Evolutionary conservation across 2,888 invertebrate species (phyloP), one percentile per base, ranked within the genome.

Genomic region (Proisotoma minuta): DNA sequence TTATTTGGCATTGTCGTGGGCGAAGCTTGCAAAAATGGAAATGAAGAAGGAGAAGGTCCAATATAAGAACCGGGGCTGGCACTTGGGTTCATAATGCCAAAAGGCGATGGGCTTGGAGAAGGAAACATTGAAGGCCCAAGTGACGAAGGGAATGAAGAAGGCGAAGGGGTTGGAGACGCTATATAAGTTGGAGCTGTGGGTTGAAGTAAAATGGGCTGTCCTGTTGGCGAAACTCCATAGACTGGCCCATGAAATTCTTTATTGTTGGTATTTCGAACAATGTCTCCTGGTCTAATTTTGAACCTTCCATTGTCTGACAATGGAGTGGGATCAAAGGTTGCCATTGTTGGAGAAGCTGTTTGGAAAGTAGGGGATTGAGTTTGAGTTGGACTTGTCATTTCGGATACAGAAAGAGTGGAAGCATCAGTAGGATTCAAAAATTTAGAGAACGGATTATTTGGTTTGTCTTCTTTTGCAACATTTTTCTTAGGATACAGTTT

Each of bases 231-330:
- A 20, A 69, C 50, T 22, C 66, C 69, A 18, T 65, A 50, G 15
- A 61, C 39, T 15, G 40, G 51, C 39, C 48, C 34, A 48, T 51
- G 57, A 56, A 8, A 26, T 18, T 22, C 51, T 22, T 27, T 48
- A 49, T 52, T 65, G 10, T 43, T 60, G 18, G 57, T 62, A 24
- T 52, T 23, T 27, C 64, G 64, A 0, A 65, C 63, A 23, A 73
- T 57, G 48, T 73, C 73, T 24, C 73, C 73, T 1, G 70, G 70
- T 28, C 68, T 50, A 18, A 73, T 70, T 63, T 62, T 67, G 58
- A 69, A 70, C 49, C 73, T 58, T n/a, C 73, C 73, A 52, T 70
- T 71, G 2, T 67, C 63, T 49, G 57, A 60, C 1, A 50, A 29
- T 12, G 71, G 61, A 12, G 65, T 62, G 10, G 62, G 54, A 2